phyloP scores from a whole-genome alignment of 2,888 invertebrate species.

The Metopia argyrocephala region DNA sequence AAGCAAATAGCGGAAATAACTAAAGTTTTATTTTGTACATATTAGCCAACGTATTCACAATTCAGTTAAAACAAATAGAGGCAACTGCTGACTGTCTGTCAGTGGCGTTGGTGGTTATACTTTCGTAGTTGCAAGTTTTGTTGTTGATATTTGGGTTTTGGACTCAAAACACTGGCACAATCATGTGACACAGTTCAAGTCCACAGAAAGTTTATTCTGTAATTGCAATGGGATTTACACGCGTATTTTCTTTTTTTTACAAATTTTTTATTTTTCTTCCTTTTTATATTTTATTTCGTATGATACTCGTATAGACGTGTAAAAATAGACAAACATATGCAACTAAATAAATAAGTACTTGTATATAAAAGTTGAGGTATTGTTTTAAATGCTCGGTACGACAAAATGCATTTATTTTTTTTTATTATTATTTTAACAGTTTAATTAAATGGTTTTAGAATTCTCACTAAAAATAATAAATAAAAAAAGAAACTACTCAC shows the following conservation, averaged over 20 bases:
- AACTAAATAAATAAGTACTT: no score
- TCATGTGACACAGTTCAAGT: constrained; percentile 52
- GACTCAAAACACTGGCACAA: constrained; percentile 45
- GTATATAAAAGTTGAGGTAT: no score
- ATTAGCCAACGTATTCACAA: constrained; percentile 60
- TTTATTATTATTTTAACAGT: not conserved
- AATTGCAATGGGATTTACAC: constrained; percentile 51
- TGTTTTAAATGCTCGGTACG: not conserved
- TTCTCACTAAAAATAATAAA: not conserved
- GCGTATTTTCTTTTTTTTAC: constrained; percentile 21
- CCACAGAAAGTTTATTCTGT: constrained; percentile 41
- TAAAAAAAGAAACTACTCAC: not conserved
- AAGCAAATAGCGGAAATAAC: constrained; percentile 61
- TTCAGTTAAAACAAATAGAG: constrained; percentile 58
- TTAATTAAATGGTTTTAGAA: not conserved
- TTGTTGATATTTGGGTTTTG: constrained; percentile 29
- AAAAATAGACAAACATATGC: no score
- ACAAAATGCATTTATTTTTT: not conserved
- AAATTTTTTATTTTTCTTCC: no score
- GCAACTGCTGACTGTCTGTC: constrained; percentile 20
- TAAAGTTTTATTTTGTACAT: constrained; percentile 57
- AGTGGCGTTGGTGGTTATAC: constrained; percentile 16
- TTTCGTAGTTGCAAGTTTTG: constrained; percentile 3
- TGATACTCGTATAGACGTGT: no score
- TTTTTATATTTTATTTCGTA: no score